Base-by-base conservation (phyloP, 2,797 vertebrate genomes). In the Enteromius paludinosus region DNA sequence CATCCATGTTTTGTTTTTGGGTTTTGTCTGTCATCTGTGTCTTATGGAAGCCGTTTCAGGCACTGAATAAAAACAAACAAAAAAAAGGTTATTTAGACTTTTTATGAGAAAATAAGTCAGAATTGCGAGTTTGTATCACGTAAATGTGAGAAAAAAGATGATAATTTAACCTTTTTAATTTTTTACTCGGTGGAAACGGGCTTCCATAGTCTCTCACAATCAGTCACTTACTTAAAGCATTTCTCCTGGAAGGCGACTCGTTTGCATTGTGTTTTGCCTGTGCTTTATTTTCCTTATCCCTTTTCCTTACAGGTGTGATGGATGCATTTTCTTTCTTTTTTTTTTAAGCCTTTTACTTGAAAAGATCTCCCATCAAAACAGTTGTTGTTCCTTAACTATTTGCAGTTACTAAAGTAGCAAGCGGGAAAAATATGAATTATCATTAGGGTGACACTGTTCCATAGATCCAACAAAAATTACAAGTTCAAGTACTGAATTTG, bases 261-360 rank as follows among this genome's bases (percentile, higher is more conserved):
- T 78, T 61, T 71, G 59, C 80, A 49, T 35, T 66, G 45, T 38
- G 23, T 33, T 72, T 68, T 68, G 18, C 12, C 10, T 35, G 4
- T 20, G 35, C 35, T 62, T 35, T 17, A 3, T 33, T 35, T 61
- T 70, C 30, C n/a, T 17, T 66, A 59, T 52, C 52, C 33, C 15
- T 28, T 62, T 75, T 66, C 43, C 62, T 23, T 41, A 38, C 70
- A 87, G 81, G 75, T 84, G 28, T 66, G 38, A 38, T 81, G 56
- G 43, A 76, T 84, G 64, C 25, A 74, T 84, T 77, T 70, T 25
- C 47, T 35, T 74, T 12, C 71, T 62, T 45, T 43, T 12, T 76
- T 62, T 45, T 43, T 45, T 59, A 33, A 52, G 54, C 30, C 12
- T 59, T 59, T 15, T 18, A 7, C 15, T n/a, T 33, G 28, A 33